Evolutionary conservation across 2,888 invertebrate genomes (phyloP).

Genomic region (Phyllotreta cruciferae): DNA sequence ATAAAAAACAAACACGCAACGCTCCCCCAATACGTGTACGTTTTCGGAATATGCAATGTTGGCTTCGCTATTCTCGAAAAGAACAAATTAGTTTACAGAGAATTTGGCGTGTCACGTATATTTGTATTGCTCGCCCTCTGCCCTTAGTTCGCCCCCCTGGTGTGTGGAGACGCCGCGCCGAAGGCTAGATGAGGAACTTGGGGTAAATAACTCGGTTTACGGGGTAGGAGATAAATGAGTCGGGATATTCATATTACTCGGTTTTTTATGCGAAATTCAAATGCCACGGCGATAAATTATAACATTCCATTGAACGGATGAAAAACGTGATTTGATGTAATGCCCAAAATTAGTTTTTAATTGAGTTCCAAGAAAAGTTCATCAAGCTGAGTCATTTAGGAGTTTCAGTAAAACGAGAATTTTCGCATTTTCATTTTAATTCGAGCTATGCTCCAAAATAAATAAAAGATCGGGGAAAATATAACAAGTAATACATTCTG

Average conservation of each 20-base stretch:
- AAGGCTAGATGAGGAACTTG: slow-evolving; percentile 2
- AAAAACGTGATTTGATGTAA: no score
- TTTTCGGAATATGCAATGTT: slow-evolving; percentile 14
- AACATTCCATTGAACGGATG: no score
- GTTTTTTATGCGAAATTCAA: no score
- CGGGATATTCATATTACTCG: background rate
- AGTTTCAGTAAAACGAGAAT: no score
- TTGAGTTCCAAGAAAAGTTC: no score
- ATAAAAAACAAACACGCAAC: slow-evolving; percentile 24
- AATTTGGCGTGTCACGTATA: slow-evolving; percentile 32
- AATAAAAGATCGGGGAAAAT: no score
- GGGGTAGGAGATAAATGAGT: slow-evolving; percentile 5
- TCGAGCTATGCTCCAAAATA: no score
- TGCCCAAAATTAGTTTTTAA: no score
- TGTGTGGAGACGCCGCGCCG: slow-evolving; percentile 7
- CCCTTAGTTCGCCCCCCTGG: background rate
- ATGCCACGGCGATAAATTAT: no score
- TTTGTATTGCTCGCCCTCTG: slow-evolving; percentile 22
- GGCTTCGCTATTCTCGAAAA: slow-evolving; percentile 19
- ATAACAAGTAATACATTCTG: no score
- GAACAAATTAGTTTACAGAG: slow-evolving; percentile 34
- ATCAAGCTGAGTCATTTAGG: no score
- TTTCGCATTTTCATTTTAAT: no score
- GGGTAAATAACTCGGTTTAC: slow-evolving; percentile 15
- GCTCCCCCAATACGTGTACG: slow-evolving; percentile 10